A percentile compares a stretch with the other conserved stretches of the same genome.
phyloP scores from a whole-genome alignment of 2,888 invertebrate genomes.

The Lymantria monacha region DNA sequence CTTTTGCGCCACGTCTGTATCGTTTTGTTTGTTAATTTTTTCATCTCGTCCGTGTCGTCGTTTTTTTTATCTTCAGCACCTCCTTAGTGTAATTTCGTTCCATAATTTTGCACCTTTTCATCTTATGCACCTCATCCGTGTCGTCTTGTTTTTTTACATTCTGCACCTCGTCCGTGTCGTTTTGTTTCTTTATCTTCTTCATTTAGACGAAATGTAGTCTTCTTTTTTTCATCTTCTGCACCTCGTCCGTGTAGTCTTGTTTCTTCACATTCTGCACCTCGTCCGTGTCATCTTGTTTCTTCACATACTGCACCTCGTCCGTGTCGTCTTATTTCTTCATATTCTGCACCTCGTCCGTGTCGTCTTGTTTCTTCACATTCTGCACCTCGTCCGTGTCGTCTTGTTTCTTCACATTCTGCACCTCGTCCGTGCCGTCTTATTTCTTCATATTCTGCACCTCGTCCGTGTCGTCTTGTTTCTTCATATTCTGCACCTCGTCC shows the following conservation, averaged over 20 bases:
- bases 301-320: not conserved
- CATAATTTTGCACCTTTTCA: not conserved
- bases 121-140: not conserved
- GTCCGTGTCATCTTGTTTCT: not conserved
- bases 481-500: constrained; percentile 1
- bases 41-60: constrained; percentile 2
- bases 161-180: not conserved
- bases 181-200: not conserved
- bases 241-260: not conserved
- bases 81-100: not conserved
- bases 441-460: constrained; percentile 1
- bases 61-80: not conserved
- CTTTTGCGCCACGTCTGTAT: constrained; percentile 1
- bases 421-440: constrained; percentile 8
- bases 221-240: not conserved
- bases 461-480: constrained; percentile 1
- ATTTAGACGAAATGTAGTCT: too few relatives aligned
- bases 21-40: constrained; percentile 2
- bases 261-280: not conserved
- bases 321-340: constrained; percentile 6
- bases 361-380: constrained; percentile 4
- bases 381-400: constrained; percentile 10
- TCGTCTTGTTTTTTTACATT: not conserved
- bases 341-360: constrained; percentile 9
- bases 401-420: not conserved